Base-by-base conservation (phyloP, 2,888 invertebrate genomes). In the Tetranychus piercei region DNA sequence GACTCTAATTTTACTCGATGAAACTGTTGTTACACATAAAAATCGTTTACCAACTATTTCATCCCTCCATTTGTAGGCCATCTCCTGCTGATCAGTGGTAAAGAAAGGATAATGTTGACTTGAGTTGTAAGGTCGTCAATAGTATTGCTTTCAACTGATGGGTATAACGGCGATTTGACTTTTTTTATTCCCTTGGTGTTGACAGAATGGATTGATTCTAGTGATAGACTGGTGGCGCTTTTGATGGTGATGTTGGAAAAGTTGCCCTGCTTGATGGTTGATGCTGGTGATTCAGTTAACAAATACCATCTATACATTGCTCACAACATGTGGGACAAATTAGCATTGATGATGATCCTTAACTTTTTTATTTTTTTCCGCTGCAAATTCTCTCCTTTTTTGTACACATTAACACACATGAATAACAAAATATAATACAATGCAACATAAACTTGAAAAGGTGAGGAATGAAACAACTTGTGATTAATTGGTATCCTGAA, bases 51-150 rank as follows among this genome's bases (percentile, higher is more conserved):
- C 71, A 34, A 71, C 44, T 6, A 71, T 9, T 44, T 71, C 71
- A 23, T 71, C 71, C 18, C 71, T 43, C 43, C 71, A 71, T 71
- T 71, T 71, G n/a, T 44, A 44, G 20, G 71, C 71, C 71, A 71
- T 71, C 69, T 20, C 69, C 55, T 55, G 55, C 55, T 55, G 55
- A 55, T 55, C 9, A 55, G 15, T 55, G 55, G 55, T 55, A 34
- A 34, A 7, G 55, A 55, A 55, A 55, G 15, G 55, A 55, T 15
- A 15, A 55, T 55, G 4, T 34, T 34, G 34, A 34, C 34, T 34
- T 34, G 34, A 34, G 34, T 34, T 34, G 34, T 34, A 34, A 34
- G 34, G 3, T 34, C 5, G 34, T 34, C 34, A 34, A 34, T 34
- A 34, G 0, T 34, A 34, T 34, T 34, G 34, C 34, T 34, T 34